Evolutionary conservation across 2,113 vertebrate genomes (phyloP), one percentile per base, ranked within the genome.

Genomic region (Speoplatyrhinus poulsoni): DNA sequence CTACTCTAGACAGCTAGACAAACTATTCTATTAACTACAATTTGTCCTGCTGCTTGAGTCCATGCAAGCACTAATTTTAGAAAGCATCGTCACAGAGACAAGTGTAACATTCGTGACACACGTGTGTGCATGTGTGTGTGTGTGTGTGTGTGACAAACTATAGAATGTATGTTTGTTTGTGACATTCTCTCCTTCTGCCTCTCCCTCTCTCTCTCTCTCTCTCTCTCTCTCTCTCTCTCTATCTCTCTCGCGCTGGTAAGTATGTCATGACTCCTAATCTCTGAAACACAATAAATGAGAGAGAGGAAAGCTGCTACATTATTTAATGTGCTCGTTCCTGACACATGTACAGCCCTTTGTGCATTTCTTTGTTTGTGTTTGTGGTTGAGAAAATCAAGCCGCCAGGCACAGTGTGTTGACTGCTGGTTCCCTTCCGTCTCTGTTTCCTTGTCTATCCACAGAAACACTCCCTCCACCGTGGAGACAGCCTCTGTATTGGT

Each of bases 281-380:
- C 26, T 67, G 46, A 79, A 87, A 82, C 78, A 83, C 80, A 87
- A 88, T 84, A 70, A 79, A 67, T 8, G 32, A 81, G 70, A 76
- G 74, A 61, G 47, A 41, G 66, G 16, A 32, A 47, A 79, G 71
- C 62, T 82, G 67, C 49, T 86, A 50, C 67, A 88, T 88, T 86
- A 88, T 90, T 90, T 60, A 88, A 67, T 55, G 69, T 70, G 60
- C 49, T 78, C 59, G 26, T 26, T 16, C 63, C 80, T 62, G 70
- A 84, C 82, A 83, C 58, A 47, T 75, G 81, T 53, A 3, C 1
- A 33, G 79, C 16, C 72, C 66, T 74, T 79, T 77, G 79, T 81
- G 80, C n/a, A 32, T 49, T 75, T 73, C 36, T 41, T 41, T 41
- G 75, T 81, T 83, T 87, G 72, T 73, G 62, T 82, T 69, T 75